Evolutionary conservation across 2,113 vertebrate species (phyloP), one percentile per base, ranked within the genome.

Genomic region (Phrynocephalus versicolor): DNA sequence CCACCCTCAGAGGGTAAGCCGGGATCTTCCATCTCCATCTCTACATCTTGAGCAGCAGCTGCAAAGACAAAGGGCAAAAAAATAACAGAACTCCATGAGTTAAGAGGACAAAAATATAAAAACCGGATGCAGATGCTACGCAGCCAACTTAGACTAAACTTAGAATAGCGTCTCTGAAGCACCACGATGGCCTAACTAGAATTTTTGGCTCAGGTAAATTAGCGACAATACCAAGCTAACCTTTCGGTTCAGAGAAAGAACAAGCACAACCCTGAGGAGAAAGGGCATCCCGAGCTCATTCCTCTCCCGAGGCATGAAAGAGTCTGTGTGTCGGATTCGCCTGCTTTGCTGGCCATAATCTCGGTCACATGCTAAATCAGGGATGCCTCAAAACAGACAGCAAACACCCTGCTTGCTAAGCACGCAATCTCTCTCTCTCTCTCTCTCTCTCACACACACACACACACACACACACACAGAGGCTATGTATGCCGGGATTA

Each of bases 311-410:
- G 30, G 7, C 45, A 45, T 55, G 41, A 57, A 86, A 74, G 10
- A 55, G 19, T 62, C 76, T 35, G 23, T 62, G 51, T 79, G 45
- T 33, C 39, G 64, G 77, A 60, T 35, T 39, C n/a, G 84, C 51
- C 75, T n/a, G 71, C n/a, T 21, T 19, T 75, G 25, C 57, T 12
- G 45, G 75, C 41, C n/a, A 19, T 88, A 84, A 84, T 84, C 82
- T 27, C 58, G 33, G 51, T 88, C 86, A 88, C 86, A 88, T 79
- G 86, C 76, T 80, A n/a, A 58, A 25, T 55, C 67, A 82, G 73
- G 41, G 79, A 64, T 71, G 58, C 77, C 76, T 65, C 69, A 37
- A 10, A 80, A 35, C 33, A 84, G 81, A 64, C 86, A 55, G 81
- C 81, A 84, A 88, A 83, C 55, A 33, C 57, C 58, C 57, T 67